Conservation (phyloP, 2,888 invertebrate species). For the Tipula vernalis region DNA sequence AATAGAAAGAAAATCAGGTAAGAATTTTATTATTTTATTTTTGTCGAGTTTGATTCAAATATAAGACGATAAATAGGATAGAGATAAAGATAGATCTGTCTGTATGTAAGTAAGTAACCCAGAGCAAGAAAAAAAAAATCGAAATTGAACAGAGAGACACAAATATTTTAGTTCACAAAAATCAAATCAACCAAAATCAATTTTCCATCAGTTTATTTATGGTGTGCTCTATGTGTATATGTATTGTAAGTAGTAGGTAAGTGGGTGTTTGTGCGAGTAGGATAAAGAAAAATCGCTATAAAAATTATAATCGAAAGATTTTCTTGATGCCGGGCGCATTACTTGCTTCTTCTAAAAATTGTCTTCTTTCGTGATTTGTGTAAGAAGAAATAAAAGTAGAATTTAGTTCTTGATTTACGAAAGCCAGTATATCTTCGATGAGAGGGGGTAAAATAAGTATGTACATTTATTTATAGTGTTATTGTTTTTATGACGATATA, state of each 20-base stretch:
- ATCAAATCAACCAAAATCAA: constrained; percentile 4
- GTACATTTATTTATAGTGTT: not conserved
- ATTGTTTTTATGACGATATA: not conserved
- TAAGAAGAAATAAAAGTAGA: not conserved
- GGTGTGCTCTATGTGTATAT: not conserved
- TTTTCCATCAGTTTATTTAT: not conserved
- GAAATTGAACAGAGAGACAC: not conserved
- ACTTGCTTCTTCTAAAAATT: not conserved
- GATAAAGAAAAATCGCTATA: not conserved
- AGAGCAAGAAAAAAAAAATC: not conserved
- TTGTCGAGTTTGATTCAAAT: not conserved
- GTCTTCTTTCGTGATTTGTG: too few species aligned
- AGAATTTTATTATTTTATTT: not conserved
- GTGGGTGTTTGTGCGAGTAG: not conserved
- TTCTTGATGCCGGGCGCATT: not conserved
- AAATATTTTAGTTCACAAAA: not conserved
- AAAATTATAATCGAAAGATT: not conserved
- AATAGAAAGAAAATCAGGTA: not conserved
- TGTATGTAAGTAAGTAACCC: not conserved
- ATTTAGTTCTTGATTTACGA: not conserved
- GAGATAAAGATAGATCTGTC: not conserved
- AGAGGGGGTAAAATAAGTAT: not conserved
- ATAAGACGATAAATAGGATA: not conserved
- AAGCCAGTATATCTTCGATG: not conserved
- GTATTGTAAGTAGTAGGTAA: not conserved